Evolutionary conservation across 1,140 invertebrate species (phyloP), one percentile per base, ranked within the genome.

Genomic region (Hydropsyche tenuis): DNA sequence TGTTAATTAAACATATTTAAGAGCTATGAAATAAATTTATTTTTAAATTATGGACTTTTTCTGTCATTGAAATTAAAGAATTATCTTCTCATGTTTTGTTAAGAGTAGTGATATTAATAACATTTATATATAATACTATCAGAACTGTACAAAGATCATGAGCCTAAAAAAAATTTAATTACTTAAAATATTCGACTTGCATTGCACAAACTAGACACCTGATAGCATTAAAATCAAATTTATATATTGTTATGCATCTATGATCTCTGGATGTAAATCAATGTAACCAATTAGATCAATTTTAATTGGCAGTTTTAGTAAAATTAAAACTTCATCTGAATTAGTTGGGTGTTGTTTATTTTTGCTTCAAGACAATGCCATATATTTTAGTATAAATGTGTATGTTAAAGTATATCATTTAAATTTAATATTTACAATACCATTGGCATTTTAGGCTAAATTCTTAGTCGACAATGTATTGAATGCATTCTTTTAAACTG

Each of bases 241-340:
- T 56, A 60, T 25, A 60, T 23, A 23, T 60, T 60, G 56, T 60
- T 60, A 60, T 60, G 23, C 56, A 60, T 60, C 56, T 60, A 60
- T 14, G 1, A 20, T 53, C 1, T 7, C 7, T 60, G 23, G 56
- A 27, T 60, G 56, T 60, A 60, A 60, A 60, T 60, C 56, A 60
- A 60, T 60, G 56, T 60, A 60, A 60, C 56, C 11, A 37, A 37
- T 60, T 60, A 48, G 45, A 48, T 48, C 16, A 12, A 48, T 48
- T 48, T 48, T 14, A 3, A n/a, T 48, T 48, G 11, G 11, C 16
- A 48, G 14, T 48, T 12, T 48, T 4, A 48, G 16, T 48, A n/a
- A 48, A 16, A 48, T 48, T 6, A n/a, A 48, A n/a, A 16, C 11
- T 48, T n/a, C 16, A n/a, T 48, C 16, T 48, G 14, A 48, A 14